These are phyloP conservation scores for Mareca penelope DNA, from an alignment of 2,797 vertebrate species.

Conservation along the genomic window DNA sequence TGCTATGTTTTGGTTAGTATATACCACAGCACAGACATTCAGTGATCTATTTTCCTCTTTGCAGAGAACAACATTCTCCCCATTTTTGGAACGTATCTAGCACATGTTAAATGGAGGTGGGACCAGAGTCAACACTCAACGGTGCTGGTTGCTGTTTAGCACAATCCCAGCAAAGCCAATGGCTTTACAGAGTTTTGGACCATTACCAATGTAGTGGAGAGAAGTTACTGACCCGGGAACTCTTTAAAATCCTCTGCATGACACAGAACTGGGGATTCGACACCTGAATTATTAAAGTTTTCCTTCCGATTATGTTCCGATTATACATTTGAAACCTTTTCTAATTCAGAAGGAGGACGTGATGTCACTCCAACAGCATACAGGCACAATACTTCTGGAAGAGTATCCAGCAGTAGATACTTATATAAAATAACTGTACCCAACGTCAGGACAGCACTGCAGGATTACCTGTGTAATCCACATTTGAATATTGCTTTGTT, in stretches of 20 bases:
- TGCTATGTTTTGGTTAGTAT: conserved; percentile 10
- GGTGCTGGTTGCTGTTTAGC: neutral
- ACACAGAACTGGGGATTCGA: neutral
- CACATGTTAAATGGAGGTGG: neutral
- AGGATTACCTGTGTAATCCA: neutral
- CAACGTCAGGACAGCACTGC: neutral
- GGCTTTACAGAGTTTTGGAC: neutral
- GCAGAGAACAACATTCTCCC: neutral
- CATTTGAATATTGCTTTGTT: neutral
- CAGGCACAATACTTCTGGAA: neutral
- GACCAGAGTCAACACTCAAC: neutral
- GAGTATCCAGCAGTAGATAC: neutral
- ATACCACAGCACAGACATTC: neutral
- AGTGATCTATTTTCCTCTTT: neutral
- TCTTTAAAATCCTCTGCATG: neutral
- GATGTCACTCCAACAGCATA: neutral
- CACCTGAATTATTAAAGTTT: neutral
- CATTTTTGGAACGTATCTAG: neutral
- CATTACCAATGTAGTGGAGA: neutral
- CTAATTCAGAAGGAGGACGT: neutral
- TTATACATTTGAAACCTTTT: neutral
- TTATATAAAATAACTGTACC: neutral
- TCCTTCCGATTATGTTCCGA: neutral
- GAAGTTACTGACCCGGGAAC: neutral
- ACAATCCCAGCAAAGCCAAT: neutral